Evolutionary conservation across 92 coral and sea anemone species (phyloP).

Genomic region (Porites evermanni): DNA sequence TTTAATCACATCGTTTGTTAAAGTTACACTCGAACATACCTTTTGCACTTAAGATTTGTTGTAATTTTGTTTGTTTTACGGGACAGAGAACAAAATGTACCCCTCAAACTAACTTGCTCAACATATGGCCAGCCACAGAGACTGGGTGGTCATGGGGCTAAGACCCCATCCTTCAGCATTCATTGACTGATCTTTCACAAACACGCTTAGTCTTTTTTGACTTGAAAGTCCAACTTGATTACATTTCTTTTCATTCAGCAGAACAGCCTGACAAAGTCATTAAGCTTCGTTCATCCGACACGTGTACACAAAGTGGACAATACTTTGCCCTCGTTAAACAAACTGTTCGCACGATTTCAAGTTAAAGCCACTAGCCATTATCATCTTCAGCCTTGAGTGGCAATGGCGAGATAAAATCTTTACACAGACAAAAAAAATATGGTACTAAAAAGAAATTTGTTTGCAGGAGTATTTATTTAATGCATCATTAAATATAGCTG

Average conservation of each 20-base stretch:
- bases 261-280: not conserved
- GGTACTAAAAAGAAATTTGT: not conserved
- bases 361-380: not conserved
- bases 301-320: not conserved
- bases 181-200: not conserved
- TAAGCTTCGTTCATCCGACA: constrained; percentile 5
- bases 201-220: not conserved
- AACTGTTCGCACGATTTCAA: not conserved
- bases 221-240: not conserved
- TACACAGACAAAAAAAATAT: not conserved
- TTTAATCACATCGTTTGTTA: not conserved
- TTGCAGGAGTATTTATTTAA: too few species aligned
- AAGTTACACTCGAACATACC: not conserved
- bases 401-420: not conserved
- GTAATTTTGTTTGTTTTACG: not conserved
- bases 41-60: not conserved
- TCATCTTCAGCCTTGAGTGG: not conserved
- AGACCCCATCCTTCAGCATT: too few species aligned
- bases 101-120: not conserved
- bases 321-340: not conserved
- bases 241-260: not conserved
- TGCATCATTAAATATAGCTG: too few species aligned
- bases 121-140: constrained; percentile 1
- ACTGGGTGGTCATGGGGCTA: not conserved
- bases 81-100: not conserved